phyloP scores from a whole-genome alignment of 2,113 vertebrate genomes.

The Sciurus niger region DNA sequence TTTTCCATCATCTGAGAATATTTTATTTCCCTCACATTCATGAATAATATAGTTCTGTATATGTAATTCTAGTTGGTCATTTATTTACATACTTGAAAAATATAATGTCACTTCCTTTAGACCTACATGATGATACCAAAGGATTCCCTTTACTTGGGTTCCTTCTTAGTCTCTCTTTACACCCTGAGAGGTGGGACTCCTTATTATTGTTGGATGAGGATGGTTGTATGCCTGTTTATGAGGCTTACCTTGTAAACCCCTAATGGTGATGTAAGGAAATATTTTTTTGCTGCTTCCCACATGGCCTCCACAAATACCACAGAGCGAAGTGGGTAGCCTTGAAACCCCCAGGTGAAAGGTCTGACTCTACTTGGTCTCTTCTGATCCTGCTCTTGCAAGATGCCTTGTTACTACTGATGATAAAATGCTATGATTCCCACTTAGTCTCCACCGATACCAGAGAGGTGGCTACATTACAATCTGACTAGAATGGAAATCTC shows the following conservation, averaged over 20 bases:
- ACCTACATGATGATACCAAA: background rate
- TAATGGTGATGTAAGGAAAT: background rate
- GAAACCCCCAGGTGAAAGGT: background rate
- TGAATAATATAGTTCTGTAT: background rate
- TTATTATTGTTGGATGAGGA: background rate
- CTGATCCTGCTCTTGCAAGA: background rate
- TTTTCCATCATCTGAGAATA: background rate
- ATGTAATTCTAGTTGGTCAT: background rate
- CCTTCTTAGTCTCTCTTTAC: background rate
- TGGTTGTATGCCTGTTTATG: background rate
- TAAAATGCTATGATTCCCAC: background rate
- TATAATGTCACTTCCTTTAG: background rate
- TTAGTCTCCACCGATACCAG: background rate
- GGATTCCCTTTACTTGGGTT: background rate
- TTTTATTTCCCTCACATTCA: background rate
- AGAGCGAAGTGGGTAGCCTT: background rate
- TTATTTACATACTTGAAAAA: background rate
- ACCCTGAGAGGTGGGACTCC: background rate
- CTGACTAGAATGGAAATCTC: background rate
- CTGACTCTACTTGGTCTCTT: background rate
- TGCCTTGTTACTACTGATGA: background rate
- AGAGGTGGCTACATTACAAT: background rate
- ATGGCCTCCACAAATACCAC: background rate
- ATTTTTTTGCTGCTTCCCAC: background rate
- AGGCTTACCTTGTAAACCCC: background rate